Conservation (phyloP, 1,140 invertebrate genomes). For the Bombus soroeensis region DNA sequence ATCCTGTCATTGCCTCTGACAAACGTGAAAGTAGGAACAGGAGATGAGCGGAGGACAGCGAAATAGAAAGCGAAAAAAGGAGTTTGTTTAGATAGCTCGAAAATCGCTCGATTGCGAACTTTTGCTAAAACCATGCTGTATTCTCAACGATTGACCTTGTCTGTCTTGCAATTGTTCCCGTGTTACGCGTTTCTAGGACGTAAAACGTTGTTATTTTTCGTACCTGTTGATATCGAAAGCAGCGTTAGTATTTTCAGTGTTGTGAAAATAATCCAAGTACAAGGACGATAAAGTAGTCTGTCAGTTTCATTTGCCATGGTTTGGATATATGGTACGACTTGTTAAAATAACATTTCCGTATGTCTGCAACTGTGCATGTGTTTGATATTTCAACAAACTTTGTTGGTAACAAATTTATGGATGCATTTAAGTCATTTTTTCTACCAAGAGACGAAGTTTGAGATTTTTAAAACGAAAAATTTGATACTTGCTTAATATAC, state of each 20-base stretch:
- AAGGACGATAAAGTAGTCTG: background rate
- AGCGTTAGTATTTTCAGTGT: background rate
- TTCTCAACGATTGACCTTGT: background rate
- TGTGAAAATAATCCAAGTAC: background rate
- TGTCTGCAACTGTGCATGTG: no score
- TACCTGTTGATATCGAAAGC: background rate
- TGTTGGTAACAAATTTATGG: no score
- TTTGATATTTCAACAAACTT: background rate
- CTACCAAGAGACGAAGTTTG: no score
- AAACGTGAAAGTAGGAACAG: slow-evolving; percentile 69
- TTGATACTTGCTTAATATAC: no score
- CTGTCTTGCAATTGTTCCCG: background rate
- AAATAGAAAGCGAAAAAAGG: slow-evolving; percentile 37
- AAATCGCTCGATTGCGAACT: slow-evolving; percentile 7
- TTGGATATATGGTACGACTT: background rate
- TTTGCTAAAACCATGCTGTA: background rate
- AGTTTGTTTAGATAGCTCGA: slow-evolving; percentile 17
- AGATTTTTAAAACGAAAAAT: no score
- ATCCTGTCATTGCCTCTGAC: slow-evolving; percentile 76
- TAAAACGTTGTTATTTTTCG: background rate
- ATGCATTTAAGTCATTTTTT: no score
- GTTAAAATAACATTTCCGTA: background rate
- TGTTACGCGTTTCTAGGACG: background rate
- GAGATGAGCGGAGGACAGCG: slow-evolving; percentile 43
- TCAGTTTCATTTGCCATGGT: background rate